Percentiles rank a stretch among this genome's conserved stretches.
Conservation (phyloP, 64 coral and sea anemone species). For the Dendrophyllia cribrosa region DNA sequence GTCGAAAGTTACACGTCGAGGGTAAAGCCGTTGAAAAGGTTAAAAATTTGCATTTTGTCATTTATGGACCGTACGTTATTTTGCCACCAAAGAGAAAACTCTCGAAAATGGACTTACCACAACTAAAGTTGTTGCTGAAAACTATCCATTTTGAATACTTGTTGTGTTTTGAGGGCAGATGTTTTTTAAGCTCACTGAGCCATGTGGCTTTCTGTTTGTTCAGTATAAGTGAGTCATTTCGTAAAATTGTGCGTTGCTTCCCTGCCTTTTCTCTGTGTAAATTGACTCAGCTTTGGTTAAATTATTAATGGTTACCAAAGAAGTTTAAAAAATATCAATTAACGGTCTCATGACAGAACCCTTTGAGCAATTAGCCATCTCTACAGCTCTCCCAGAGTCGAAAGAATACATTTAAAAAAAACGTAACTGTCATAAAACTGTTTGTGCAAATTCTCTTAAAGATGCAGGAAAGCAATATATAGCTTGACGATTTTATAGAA, state of each 20-base stretch:
- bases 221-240: conserved; percentile 12
- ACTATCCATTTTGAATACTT: background rate
- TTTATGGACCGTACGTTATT: background rate
- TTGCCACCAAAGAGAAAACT: background rate
- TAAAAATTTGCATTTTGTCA: background rate
- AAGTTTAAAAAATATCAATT: conserved; percentile 17
- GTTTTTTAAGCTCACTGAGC: background rate
- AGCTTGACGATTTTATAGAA: background rate
- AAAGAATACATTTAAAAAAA: background rate
- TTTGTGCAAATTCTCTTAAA: background rate
- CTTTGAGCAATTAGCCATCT: background rate
- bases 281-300: background rate
- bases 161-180: background rate
- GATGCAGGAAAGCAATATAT: background rate
- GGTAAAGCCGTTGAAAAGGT: background rate
- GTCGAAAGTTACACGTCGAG: too few species aligned
- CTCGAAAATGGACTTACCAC: too few species aligned
- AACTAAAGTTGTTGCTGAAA: background rate
- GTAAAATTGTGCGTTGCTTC: background rate
- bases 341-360: background rate
- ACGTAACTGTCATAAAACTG: background rate
- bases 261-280: background rate
- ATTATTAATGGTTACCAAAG: conserved; percentile 30
- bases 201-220: background rate
- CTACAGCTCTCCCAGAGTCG: background rate